Base-by-base conservation (phyloP, 2,797 vertebrate species). In the Oreortyx pictus region DNA sequence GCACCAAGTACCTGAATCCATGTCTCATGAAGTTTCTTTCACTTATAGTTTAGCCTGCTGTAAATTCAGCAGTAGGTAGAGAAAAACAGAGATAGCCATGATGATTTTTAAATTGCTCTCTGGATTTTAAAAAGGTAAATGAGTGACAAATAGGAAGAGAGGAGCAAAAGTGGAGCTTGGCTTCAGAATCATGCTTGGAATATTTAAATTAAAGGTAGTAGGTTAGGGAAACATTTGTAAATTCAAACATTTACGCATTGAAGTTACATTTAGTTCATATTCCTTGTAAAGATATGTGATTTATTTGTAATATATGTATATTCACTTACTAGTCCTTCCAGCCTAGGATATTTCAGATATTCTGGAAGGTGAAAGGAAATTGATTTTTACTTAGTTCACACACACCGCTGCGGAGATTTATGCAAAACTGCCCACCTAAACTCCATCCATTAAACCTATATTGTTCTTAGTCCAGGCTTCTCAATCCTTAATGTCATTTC, bases 271-370 rank as follows among this genome's bases (percentile, higher is more conserved):
- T 84, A 61, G 56, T 82, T 90, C 19, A 1, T 57, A 35, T 79
- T 89, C 76, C 49, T 88, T 87, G 25, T 82, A 81, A 73, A 73
- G 33, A 44, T 67, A 17, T 59, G 39, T 35, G 68, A 89, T 86
- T 93, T 93, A 73, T 91, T 91, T 96, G 82, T 90, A 92, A 94
- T 85, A 93, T 87, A 77, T 37, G 24, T 87, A 60, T 94, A 75
- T 84, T 70, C 67, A 82, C 86, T 92, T 91, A 81, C 64, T 83
- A 89, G 24, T 82, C 56, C 91, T 92, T 86, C 80, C 86, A 93
- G 25, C 35, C 56, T 41, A 68, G 37, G 78, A 85, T 72, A 66
- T 31, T 44, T 77, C 89, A 85, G 25, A 43, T 61, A 60, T 93
- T 93, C 91, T 89, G 71, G 56, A 92, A 44, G 54, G 66, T 59